Percentiles rank a stretch among this genome's conserved stretches.
Conservation (phyloP, 2,888 invertebrate species). For the Parthenolecanium corni region DNA sequence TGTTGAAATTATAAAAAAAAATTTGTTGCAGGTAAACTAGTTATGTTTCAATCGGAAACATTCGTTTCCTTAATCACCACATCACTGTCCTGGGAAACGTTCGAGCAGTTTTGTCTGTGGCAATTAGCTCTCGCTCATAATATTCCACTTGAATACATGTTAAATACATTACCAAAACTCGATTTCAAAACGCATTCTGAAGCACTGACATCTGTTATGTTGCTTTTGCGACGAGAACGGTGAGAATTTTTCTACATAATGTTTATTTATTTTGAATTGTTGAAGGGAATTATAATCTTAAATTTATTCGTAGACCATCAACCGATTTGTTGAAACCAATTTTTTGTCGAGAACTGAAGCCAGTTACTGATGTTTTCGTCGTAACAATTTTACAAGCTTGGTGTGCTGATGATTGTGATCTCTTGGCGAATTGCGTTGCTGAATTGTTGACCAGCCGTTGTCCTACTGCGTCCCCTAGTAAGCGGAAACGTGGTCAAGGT, state of each 20-base stretch:
- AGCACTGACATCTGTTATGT: conserved; percentile 76
- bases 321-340: conserved; percentile 73
- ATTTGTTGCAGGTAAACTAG: conserved; percentile 40
- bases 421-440: conserved; percentile 68
- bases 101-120: conserved; percentile 96
- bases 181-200: conserved; percentile 79
- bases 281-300: neutral
- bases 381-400: conserved; percentile 84
- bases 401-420: conserved; percentile 86
- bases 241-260: conserved; percentile 37
- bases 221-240: conserved; percentile 85
- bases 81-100: conserved; percentile 89
- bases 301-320: conserved; percentile 51
- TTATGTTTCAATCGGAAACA: conserved; percentile 69
- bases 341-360: conserved; percentile 60
- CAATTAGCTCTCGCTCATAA: conserved; percentile 89
- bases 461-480: conserved; percentile 79
- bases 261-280: neutral
- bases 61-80: conserved; percentile 62
- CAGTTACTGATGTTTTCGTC: conserved; percentile 71
- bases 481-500: conserved; percentile 58
- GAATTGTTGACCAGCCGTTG: conserved; percentile 67
- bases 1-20: neutral
- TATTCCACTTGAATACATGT: conserved; percentile 78
- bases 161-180: conserved; percentile 67